These are phyloP conservation scores for Trogon surrucura DNA, from an alignment of 2,113 vertebrate genomes.

Conservation along the genomic window DNA sequence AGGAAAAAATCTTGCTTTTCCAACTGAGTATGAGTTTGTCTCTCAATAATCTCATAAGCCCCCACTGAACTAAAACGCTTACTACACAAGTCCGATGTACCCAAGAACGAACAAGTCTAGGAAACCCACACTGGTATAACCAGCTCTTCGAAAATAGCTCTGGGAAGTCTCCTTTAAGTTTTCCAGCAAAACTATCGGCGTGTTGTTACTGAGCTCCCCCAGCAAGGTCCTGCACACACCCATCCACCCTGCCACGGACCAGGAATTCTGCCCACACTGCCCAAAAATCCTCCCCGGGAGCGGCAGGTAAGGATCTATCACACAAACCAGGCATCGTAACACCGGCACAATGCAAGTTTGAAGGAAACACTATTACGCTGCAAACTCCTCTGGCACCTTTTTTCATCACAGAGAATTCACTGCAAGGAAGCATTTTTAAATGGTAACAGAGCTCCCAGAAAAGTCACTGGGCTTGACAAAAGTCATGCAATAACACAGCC, in stretches of 20 bases:
- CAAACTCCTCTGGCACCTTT: background rate
- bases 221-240: background rate
- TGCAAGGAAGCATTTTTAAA: background rate
- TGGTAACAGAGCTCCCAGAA: background rate
- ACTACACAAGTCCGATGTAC: background rate
- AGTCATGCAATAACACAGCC: background rate
- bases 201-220: background rate
- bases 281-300: background rate
- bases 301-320: background rate
- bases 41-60: background rate
- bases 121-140: background rate
- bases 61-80: background rate
- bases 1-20: constrained; percentile 37
- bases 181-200: background rate
- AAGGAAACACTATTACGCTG: background rate
- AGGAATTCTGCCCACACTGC: background rate
- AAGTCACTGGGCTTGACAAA: background rate
- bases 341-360: background rate
- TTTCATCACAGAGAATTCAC: background rate
- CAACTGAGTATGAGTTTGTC: background rate
- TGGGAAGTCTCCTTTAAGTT: background rate
- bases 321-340: background rate
- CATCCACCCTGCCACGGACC: background rate
- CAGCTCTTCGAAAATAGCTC: background rate
- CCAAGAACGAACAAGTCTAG: background rate